Base-by-base conservation (phyloP, 2,797 vertebrate species). In the Helarctos malayanus region DNA sequence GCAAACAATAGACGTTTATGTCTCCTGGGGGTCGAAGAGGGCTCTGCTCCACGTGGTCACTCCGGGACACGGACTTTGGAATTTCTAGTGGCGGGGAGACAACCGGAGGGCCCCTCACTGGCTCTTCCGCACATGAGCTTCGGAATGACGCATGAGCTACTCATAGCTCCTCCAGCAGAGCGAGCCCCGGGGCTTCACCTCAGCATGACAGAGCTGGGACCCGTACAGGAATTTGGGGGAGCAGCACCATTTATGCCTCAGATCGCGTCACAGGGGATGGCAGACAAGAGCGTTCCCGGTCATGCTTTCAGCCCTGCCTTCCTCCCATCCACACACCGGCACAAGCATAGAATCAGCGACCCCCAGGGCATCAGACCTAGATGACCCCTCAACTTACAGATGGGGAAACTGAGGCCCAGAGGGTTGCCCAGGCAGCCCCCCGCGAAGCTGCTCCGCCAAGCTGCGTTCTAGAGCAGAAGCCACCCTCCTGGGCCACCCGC, bases 201-300 rank as follows among this genome's bases (percentile, higher is more conserved):
- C 4, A 32, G 32, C 3, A 5, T 21, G 13, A 90, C 38, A 93
- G 18, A 38, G 1, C 59, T 15, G 19, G 54, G 19, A 45, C 35
- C 11, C 0, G 0, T 0, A 9, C 25, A 54, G 47, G 35, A 3
- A 71, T 61, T 7, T 27, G 3, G 8, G 21, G 71, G 68, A 18
- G 23, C n/a, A n/a, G 9, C 25, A 14, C 6, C 45, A 2, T 14
- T 16, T 56, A 25, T 1, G 56, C 47, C 63, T 32, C 79, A 45
- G 75, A 0, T 65, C 15, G 2, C 5, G 32, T 47, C 38, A 19
- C 54, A 54, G n/a, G 45, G 16, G 8, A 49, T 6, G 3, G 47
- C 29, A 47, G 25, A 49, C 27, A 56, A 9, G 14, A 49, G 18
- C 4, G 2, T 41, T 47, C 65, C 5, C 3, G 4, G 41, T 18